Base-by-base conservation (phyloP, 2,113 vertebrate genomes). In the Oryzias woworae region DNA sequence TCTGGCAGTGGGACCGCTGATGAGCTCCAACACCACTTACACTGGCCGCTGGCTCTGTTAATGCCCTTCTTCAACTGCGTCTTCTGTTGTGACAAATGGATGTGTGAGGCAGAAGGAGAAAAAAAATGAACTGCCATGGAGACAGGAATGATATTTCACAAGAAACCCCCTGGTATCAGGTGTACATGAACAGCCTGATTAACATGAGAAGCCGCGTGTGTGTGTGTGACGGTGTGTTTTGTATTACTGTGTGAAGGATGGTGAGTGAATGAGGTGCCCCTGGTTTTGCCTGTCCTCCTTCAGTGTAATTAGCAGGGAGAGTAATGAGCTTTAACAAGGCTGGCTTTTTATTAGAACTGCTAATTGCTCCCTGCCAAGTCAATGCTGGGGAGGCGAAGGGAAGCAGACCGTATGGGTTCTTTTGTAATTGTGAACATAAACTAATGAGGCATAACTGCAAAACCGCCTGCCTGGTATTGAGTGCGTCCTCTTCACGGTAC, bases 261-360 rank as follows among this genome's bases (percentile, higher is more conserved):
- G 46, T 53, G 59, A 62, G 65, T 63, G 72, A 77, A 75, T 71
- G 55, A 68, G 51, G 26, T 53, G 59, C 41, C 12, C n/a, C 69
- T 53, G 68, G 58, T 66, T 57, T 63, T 12, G 12, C 53, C 61
- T 48, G 59, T 81, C 73, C 67, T 78, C 79, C 69, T 77, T 61
- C 58, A 57, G 61, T 71, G 71, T 89, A 84, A 86, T 85, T 86
- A 87, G 63, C 53, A 18, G 55, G 45, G 48, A 80, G 75, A 79
- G 69, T 69, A 81, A 80, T 62, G 66, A 82, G 71, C 80, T 58
- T 78, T 80, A 75, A 82, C 67, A 20, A 84, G 66, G 48, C 62
- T 16, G 59, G 63, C 62, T 84, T 79, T 83, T 86, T 78, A 85
- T 89, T 73, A 86, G 73, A 76, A 36, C 80, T 57, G 75, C 64